Evolutionary conservation across 2,113 vertebrate species (phyloP).

Genomic region (Gorilla gorilla): DNA sequence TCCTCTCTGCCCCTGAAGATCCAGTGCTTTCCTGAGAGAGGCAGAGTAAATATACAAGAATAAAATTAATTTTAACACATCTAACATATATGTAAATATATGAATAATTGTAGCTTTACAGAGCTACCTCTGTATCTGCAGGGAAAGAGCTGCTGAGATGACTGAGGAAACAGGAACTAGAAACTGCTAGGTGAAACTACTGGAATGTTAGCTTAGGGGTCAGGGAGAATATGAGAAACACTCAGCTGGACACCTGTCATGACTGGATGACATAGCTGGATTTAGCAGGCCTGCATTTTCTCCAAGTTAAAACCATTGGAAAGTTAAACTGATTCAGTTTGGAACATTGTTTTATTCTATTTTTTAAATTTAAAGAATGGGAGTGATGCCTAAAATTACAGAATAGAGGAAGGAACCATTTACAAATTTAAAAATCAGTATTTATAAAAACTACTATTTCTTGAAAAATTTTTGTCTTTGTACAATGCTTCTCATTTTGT

Average conservation of each 20-base stretch:
- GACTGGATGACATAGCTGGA: neutral
- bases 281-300: neutral
- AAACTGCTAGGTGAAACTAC: rapidly evolving
- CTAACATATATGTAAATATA: neutral
- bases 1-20: neutral
- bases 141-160: neutral
- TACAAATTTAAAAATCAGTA: neutral
- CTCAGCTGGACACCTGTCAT: rapidly evolving
- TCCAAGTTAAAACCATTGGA: neutral
- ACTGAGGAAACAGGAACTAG: neutral
- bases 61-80: neutral
- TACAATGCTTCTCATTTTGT: neutral
- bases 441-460: neutral
- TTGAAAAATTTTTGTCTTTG: neutral
- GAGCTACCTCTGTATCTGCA: neutral
- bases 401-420: neutral
- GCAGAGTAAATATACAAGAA: neutral
- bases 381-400: neutral
- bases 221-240: neutral
- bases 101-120: neutral
- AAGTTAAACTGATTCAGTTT: neutral
- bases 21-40: neutral
- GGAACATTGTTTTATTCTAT: neutral
- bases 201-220: neutral
- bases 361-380: neutral